Evolutionary conservation across 2,888 invertebrate species (phyloP).

Genomic region (Nymphalis c-album): DNA sequence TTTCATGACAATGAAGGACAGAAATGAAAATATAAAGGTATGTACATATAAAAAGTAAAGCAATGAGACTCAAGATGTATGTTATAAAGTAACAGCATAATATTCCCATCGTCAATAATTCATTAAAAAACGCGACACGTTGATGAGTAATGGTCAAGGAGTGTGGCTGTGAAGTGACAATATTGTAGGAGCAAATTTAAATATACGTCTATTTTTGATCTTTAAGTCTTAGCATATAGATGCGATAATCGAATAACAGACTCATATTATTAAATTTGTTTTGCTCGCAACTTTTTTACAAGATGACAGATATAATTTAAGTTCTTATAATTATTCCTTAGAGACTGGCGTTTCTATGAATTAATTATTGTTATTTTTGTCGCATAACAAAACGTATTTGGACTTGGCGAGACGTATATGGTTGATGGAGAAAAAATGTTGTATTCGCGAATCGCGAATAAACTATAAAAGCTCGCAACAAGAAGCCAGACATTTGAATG

Average conservation of each 20-base stretch:
- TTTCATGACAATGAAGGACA: too few relatives aligned
- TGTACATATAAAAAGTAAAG: neutral
- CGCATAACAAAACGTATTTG: constrained; percentile 26
- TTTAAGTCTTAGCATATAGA: constrained; percentile 32
- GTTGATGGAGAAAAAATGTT: constrained; percentile 49
- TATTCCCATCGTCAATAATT: constrained; percentile 51
- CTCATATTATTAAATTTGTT: constrained; percentile 41
- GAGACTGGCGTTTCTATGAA: constrained; percentile 35
- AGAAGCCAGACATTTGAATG: constrained; percentile 60
- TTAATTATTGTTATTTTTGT: constrained; percentile 44
- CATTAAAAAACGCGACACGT: constrained; percentile 45
- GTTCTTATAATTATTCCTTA: constrained; percentile 56
- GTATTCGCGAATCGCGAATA: constrained; percentile 24
- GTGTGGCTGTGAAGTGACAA: constrained; percentile 21
- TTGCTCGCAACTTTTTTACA: constrained; percentile 51
- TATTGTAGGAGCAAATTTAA: constrained; percentile 14
- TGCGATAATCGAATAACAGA: constrained; percentile 33
- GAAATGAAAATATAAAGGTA: neutral
- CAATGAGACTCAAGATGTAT: constrained; percentile 19
- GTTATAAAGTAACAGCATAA: constrained; percentile 43
- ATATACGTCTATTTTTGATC: constrained; percentile 10
- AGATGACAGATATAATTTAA: constrained; percentile 54
- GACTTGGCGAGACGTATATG: constrained; percentile 28
- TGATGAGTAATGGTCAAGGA: constrained; percentile 54
- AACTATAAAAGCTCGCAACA: constrained; percentile 23